Percentiles rank a stretch among this genome's conserved stretches.
Conservation (phyloP, 1,140 invertebrate species). For the Palaemon carinicauda region DNA sequence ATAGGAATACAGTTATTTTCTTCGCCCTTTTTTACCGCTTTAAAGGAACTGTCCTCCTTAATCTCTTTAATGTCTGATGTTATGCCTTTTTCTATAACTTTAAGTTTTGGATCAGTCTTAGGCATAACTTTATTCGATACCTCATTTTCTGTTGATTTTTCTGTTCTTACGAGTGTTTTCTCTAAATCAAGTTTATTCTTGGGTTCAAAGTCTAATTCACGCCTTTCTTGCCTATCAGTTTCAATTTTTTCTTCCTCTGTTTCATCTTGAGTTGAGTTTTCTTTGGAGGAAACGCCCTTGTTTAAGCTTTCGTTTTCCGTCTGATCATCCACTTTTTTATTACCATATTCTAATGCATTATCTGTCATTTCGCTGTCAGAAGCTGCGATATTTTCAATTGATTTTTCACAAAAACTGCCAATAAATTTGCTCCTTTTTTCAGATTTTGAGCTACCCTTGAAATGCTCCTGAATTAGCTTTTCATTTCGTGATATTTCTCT, state of each 20-base stretch:
- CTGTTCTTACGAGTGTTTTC: no score
- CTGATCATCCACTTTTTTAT: not conserved
- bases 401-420: no score
- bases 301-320: no score
- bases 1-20: not conserved
- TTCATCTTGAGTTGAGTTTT: no score
- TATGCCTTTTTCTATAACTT: not conserved
- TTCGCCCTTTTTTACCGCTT: not conserved
- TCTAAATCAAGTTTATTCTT: no score
- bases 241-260: no score
- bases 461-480: conserved; percentile 34
- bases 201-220: no score
- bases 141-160: not conserved
- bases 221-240: no score
- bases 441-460: not conserved
- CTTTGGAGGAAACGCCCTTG: no score
- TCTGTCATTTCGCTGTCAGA: not conserved
- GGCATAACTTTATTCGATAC: no score
- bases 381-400: not conserved
- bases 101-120: not conserved
- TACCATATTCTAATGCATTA: no score
- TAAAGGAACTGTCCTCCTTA: not conserved
- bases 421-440: not conserved
- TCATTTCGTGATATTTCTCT: conserved; percentile 40
- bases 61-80: not conserved